Conservation (phyloP, 1,140 invertebrate genomes). For the Bemisia tabaci region DNA sequence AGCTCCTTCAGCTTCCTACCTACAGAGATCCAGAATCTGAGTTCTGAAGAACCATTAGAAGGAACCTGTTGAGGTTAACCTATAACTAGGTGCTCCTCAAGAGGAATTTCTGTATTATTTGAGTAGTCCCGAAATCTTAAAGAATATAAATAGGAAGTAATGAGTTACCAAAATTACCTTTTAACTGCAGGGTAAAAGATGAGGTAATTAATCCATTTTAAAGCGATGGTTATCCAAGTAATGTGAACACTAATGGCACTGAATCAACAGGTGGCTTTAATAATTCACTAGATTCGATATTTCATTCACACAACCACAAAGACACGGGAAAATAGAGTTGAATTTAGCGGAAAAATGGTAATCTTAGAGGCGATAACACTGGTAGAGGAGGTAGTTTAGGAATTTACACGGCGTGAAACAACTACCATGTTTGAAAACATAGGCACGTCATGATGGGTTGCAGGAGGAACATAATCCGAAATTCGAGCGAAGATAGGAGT, state of each 20-base stretch:
- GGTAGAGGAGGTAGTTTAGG: neutral
- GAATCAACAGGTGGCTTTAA: neutral
- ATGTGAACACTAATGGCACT: neutral
- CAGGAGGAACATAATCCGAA: no score
- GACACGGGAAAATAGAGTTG: neutral
- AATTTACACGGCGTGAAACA: neutral
- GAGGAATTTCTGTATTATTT: no score
- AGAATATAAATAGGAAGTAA: no score
- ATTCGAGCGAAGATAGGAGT: no score
- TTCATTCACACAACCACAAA: neutral
- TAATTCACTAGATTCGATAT: neutral
- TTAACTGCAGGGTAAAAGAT: neutral
- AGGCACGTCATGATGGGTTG: neutral
- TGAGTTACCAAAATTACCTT: neutral
- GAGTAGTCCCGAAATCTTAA: no score
- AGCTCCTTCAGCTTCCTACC: no score
- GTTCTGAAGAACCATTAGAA: no score
- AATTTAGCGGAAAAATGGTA: neutral
- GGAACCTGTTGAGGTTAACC: no score
- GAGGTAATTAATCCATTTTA: neutral
- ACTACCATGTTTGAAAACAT: neutral
- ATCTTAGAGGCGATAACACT: neutral
- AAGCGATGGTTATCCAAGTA: neutral
- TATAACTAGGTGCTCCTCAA: no score
- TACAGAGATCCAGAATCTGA: no score